Evolutionary conservation across 2,113 vertebrate species (phyloP), one percentile per base, ranked within the genome.

Genomic region (Triplophysa tibetana): DNA sequence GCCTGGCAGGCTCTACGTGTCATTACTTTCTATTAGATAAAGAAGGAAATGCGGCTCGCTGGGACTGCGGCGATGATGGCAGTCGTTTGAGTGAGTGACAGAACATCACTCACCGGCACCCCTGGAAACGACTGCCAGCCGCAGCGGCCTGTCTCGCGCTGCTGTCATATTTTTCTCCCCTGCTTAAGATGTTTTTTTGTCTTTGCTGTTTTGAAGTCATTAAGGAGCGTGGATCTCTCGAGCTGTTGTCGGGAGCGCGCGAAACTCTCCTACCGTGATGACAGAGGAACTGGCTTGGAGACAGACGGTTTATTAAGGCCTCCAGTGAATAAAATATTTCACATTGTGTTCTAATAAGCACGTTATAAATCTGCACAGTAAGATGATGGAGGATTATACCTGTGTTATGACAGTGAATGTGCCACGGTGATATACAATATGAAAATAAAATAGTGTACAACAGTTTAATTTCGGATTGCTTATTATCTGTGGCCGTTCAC

Each of bases 1-100:
- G 92, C 91, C 89, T 78, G 68, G 54, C n/a, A 88, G 72, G 86
- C 87, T 54, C 83, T 75, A 90, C 84, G 85, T 85, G 87, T 94
- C 94, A 95, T 95, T 95, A 87, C 93, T 94, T 93, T 91, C 88
- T 93, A 93, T 96, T 93, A 94, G 94, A 95, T 95, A 93, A 96
- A 92, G 87, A 93, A 92, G 88, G 90, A 91, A 94, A 91, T 89
- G 91, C 88, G 64, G 74, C 83, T 90, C 87, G 48, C 86, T 87
- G 89, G 86, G 92, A 90, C 88, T 79, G 81, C 73, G 82, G 88
- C 63, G 88, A 91, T 84, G 90, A 88, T 90, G 91, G 81, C 78
- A 60, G 85, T 82, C 91, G 85, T 94, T 93, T 91, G 87, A 64
- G 89, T 88, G 91, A 83, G 92, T 92, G 95, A 94, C 91, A 90